These are phyloP conservation scores for Zaprionus nigranus DNA, from an alignment of 1,140 invertebrate species.

Conservation along the genomic window DNA sequence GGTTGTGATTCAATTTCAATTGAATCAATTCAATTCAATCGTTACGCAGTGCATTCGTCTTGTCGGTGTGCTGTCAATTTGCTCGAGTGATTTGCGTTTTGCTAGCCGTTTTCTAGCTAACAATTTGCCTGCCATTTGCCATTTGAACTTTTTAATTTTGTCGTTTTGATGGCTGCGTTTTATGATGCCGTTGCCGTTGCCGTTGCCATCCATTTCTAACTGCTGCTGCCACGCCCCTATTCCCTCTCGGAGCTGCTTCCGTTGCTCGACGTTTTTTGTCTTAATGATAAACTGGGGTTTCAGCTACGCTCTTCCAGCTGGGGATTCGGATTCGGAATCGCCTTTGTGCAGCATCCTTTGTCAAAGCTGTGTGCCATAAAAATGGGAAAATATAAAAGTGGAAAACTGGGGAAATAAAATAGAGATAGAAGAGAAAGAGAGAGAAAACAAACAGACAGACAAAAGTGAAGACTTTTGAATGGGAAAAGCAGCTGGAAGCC, in stretches of 20 bases:
- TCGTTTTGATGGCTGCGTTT: constrained; percentile 80
- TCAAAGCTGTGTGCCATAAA: constrained; percentile 73
- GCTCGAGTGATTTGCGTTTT: constrained; percentile 32
- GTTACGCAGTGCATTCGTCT: constrained; percentile 20
- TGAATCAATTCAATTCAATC: background rate
- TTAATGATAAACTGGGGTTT: constrained; percentile 76
- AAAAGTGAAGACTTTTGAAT: constrained; percentile 28
- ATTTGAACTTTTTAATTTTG: constrained; percentile 81
- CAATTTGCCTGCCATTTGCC: constrained; percentile 75
- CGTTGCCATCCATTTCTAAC: constrained; percentile 60
- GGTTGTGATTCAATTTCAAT: constrained; percentile 4
- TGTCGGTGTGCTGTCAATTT: constrained; percentile 12
- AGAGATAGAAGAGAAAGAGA: background rate
- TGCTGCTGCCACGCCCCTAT: constrained; percentile 39
- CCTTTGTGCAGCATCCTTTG: constrained; percentile 70
- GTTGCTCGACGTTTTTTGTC: constrained; percentile 61
- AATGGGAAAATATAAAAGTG: constrained; percentile 39
- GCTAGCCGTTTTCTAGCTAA: constrained; percentile 50
- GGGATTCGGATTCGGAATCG: constrained; percentile 39
- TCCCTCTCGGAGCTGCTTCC: constrained; percentile 38
- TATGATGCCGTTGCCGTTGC: constrained; percentile 77
- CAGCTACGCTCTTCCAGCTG: constrained; percentile 29
- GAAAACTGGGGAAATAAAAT: constrained; percentile 22
- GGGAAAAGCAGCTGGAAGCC: constrained; percentile 65
- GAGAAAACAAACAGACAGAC: background rate